These are phyloP conservation scores for Umimayanthus chanpuru DNA, from an alignment of 92 coral and sea anemone species.

Conservation along the genomic window DNA sequence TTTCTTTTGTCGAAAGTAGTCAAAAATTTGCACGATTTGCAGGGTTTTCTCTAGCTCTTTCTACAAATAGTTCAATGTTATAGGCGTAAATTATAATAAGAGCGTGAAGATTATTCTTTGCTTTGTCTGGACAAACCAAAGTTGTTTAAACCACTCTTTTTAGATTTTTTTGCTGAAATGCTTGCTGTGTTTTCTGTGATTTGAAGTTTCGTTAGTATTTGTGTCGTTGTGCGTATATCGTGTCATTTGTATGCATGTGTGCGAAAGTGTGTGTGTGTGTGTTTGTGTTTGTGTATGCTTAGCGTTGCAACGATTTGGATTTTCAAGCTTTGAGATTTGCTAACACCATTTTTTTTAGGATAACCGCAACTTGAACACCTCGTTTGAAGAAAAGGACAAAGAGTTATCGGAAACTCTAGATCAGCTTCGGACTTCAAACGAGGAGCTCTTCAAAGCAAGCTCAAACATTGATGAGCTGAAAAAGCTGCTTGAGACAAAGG, in stretches of 20 bases:
- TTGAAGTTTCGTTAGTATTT: neutral
- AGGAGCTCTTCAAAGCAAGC: conserved; percentile 50
- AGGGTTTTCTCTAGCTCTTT: no score
- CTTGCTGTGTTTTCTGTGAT: no score
- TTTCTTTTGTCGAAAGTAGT: no score
- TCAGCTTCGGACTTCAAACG: conserved; percentile 53
- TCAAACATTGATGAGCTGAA: conserved; percentile 63
- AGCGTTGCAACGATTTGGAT: neutral
- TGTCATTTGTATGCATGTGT: neutral
- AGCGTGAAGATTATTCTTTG: no score
- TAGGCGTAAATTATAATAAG: no score
- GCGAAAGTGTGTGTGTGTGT: neutral
- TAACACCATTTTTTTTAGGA: conserved; percentile 53
- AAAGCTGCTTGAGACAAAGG: conserved; percentile 50
- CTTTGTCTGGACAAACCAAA: no score
- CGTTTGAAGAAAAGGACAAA: conserved; percentile 84
- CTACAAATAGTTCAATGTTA: no score
- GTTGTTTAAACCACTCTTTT: no score
- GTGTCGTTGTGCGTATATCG: neutral
- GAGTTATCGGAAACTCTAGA: conserved; percentile 55
- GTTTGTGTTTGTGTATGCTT: neutral
- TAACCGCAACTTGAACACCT: conserved; percentile 67
- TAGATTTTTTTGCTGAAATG: no score
- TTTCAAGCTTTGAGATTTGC: neutral
- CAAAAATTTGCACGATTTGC: no score